phyloP scores from a whole-genome alignment of 2,113 vertebrate genomes.

The Leptobrachium ailaonicum region DNA sequence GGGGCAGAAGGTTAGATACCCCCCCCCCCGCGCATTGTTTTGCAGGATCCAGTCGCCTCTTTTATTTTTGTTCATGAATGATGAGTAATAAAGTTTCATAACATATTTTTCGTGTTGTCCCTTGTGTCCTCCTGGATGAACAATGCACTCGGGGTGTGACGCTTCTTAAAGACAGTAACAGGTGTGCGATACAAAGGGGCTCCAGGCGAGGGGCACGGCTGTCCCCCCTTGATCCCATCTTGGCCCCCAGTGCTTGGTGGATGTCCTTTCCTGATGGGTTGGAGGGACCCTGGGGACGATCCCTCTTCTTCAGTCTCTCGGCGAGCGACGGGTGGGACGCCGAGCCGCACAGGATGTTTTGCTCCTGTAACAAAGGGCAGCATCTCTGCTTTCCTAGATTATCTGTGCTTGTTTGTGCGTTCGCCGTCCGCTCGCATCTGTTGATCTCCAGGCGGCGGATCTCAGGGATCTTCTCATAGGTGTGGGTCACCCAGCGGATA shows the following conservation, averaged over 20 bases:
- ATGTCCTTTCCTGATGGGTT: not conserved
- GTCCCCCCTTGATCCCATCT: too few relatives aligned
- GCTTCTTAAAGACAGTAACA: not conserved
- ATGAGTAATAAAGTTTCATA: too few relatives aligned
- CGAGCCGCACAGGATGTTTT: conserved; percentile 31
- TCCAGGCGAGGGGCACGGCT: too few relatives aligned
- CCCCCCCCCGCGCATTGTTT: too few relatives aligned
- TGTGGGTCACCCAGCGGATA: not conserved
- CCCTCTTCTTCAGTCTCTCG: conserved; percentile 28
- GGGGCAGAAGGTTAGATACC: too few relatives aligned
- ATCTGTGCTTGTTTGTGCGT: conserved; percentile 24
- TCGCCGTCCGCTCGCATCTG: not conserved
- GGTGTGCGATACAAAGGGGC: not conserved
- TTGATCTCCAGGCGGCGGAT: not conserved
- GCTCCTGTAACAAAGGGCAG: conserved; percentile 5
- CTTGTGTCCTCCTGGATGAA: not conserved
- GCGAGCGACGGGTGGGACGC: conserved; percentile 9
- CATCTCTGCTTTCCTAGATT: conserved; percentile 5
- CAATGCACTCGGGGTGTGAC: not conserved
- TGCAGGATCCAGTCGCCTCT: too few relatives aligned
- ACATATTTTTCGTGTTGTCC: too few relatives aligned
- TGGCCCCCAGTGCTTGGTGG: too few relatives aligned
- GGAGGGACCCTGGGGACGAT: conserved; percentile 6
- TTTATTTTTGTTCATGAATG: too few relatives aligned
- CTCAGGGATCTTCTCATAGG: not conserved